Evolutionary conservation across 2,888 invertebrate species (phyloP).

Genomic region (Acleris literana): DNA sequence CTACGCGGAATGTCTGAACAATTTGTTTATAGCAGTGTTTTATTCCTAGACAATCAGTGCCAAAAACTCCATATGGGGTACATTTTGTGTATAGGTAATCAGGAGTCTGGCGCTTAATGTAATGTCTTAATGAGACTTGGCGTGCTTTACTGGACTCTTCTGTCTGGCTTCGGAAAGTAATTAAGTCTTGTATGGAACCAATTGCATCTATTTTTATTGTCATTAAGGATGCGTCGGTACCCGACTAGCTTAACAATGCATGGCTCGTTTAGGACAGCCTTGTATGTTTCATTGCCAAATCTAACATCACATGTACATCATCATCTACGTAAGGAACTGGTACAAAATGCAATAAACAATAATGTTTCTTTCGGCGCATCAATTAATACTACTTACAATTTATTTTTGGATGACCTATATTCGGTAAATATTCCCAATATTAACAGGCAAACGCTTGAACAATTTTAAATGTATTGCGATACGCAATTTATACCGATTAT

Average conservation of each 20-base stretch:
- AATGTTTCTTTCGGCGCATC: no score
- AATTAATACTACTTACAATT: no score
- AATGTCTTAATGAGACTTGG: no score
- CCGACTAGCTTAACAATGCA: conserved; percentile 21
- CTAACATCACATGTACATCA: conserved; percentile 11
- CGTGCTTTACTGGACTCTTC: not conserved
- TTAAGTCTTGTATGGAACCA: conserved; percentile 8
- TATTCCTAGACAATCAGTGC: not conserved
- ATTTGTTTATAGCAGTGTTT: conserved; percentile 4
- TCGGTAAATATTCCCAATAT: no score
- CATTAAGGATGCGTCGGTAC: conserved; percentile 13
- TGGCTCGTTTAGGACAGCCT: conserved; percentile 11
- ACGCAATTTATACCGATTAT: no score
- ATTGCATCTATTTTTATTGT: conserved; percentile 9
- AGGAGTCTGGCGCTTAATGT: no score
- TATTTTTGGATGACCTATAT: no score
- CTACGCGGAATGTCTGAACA: conserved; percentile 1
- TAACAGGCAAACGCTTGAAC: no score
- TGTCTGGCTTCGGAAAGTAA: conserved; percentile 3
- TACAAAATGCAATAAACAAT: not conserved
- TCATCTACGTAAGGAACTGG: conserved; percentile 4
- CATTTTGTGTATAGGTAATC: no score
- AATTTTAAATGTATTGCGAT: no score
- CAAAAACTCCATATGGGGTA: no score
- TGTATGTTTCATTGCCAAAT: conserved; percentile 22